Base-by-base conservation (phyloP, 2,797 vertebrate genomes). In the Dromococcyx pavoninus region DNA sequence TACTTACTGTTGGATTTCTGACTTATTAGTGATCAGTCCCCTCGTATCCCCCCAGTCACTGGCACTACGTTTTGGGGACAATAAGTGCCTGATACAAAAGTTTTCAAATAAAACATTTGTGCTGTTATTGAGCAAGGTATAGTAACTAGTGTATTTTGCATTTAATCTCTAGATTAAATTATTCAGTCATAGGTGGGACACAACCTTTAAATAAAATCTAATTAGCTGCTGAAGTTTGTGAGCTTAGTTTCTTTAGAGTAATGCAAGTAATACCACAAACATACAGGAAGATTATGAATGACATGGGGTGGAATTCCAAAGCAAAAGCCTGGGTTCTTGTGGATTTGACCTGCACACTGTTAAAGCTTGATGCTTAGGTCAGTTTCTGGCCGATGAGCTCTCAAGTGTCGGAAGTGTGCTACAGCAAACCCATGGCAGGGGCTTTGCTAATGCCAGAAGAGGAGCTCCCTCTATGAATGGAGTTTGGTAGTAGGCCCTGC, bases 401-500 rank as follows among this genome's bases (percentile, higher is more conserved):
- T 13, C 97, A 97, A 97, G 98, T 98, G 98, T 98, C 98, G 98
- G 97, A 98, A 91, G 97, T 98, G 97, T 98, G 98, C 98, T n/a
- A 99, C 73, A 99, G 30, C 92, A 97, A 62, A 86, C 17, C 0
- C 2, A 83, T 7, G 97, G 98, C 98, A 95, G 85, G 98, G 98
- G 96, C 94, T 98, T 99, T 98, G 98, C 98, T 98, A 98, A 98
- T 98, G 73, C 98, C 98, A 98, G 97, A 92, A 99, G 98, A 98
- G 97, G 89, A n/a, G 83, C 13, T 69, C 44, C 97, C 98, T 98
- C 98, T 18, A 44, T 98, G 98, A 99, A 70, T 99, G 99, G 99
- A 48, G 98, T 98, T 98, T 97, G 98, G 98, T 98, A 98, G 98
- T 98, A 95, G 98, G 98, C 97, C 98, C 97, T 98, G 98, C 98